Conservation (phyloP, 2,113 vertebrate genomes). For the Dasyprocta punctata region DNA sequence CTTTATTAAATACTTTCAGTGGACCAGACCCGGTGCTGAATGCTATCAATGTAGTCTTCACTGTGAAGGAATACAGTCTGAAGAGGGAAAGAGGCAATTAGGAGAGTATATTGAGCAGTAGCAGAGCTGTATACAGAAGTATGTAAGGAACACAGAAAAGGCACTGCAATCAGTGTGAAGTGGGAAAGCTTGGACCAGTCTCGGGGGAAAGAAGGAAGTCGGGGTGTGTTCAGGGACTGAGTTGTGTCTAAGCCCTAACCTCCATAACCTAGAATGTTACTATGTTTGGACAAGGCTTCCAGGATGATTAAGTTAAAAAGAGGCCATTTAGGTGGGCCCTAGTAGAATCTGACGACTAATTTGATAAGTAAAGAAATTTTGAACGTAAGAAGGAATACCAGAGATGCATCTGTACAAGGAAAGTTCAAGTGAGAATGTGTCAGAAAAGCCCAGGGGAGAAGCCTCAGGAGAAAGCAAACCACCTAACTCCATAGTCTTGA, state of each 20-base stretch:
- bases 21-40: neutral
- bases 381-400: neutral
- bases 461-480: neutral
- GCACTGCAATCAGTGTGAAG: neutral
- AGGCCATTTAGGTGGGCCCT: neutral
- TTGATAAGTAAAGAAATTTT: slow-evolving; percentile 16
- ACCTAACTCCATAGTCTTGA: neutral
- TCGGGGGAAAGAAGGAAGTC: neutral
- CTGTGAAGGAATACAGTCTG: neutral
- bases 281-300: neutral
- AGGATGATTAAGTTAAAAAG: slow-evolving; percentile 14
- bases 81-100: neutral
- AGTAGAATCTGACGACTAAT: neutral
- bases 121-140: neutral
- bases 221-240: neutral
- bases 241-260: neutral
- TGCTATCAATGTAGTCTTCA: neutral
- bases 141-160: neutral
- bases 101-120: neutral
- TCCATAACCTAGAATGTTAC: neutral
- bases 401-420: neutral
- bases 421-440: neutral
- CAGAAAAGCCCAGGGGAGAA: neutral
- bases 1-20: slow-evolving; percentile 10
- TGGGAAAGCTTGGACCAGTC: neutral